Evolutionary conservation across 1,140 invertebrate genomes (phyloP).

Genomic region (Trinorchestia longiramus): DNA sequence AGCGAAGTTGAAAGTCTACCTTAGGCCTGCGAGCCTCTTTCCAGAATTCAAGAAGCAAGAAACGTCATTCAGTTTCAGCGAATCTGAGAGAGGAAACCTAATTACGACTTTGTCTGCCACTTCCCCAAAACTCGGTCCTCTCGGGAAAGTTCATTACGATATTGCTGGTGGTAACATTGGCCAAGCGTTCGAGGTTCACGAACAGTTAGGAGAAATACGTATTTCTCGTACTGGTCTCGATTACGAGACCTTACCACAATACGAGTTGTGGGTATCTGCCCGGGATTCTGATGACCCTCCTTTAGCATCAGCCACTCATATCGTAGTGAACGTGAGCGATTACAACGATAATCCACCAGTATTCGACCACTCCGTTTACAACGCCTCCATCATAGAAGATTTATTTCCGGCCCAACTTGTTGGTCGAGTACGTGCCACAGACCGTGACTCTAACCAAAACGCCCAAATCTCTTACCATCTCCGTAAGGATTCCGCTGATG

Average conservation of each 20-base stretch:
- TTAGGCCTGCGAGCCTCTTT: conserved; percentile 71
- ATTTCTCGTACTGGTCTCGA: conserved; percentile 84
- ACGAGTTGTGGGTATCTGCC: conserved; percentile 94
- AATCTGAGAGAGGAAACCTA: conserved; percentile 76
- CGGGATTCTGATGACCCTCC: conserved; percentile 85
- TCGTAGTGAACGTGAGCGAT: conserved; percentile 89
- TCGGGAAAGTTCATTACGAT: conserved; percentile 79
- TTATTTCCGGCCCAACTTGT: conserved; percentile 84
- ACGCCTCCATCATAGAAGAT: conserved; percentile 87
- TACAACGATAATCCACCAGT: conserved; percentile 91
- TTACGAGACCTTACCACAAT: conserved; percentile 85
- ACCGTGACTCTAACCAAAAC: conserved; percentile 89
- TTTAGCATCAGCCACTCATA: conserved; percentile 77
- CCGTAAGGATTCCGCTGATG: conserved; percentile 72
- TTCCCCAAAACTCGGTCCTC: conserved; percentile 78
- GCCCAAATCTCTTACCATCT: conserved; percentile 85
- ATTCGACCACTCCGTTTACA: conserved; percentile 85
- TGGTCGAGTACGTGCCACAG: conserved; percentile 82
- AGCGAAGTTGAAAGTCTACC: conserved; percentile 76
- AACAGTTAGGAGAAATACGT: conserved; percentile 81
- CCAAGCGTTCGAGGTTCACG: conserved; percentile 84
- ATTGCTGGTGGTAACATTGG: conserved; percentile 93
- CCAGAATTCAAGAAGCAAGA: conserved; percentile 73
- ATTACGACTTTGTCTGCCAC: conserved; percentile 70
- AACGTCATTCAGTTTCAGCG: conserved; percentile 81